Evolutionary conservation across 2,113 vertebrate species (phyloP).

Genomic region (Polyodon spathula): DNA sequence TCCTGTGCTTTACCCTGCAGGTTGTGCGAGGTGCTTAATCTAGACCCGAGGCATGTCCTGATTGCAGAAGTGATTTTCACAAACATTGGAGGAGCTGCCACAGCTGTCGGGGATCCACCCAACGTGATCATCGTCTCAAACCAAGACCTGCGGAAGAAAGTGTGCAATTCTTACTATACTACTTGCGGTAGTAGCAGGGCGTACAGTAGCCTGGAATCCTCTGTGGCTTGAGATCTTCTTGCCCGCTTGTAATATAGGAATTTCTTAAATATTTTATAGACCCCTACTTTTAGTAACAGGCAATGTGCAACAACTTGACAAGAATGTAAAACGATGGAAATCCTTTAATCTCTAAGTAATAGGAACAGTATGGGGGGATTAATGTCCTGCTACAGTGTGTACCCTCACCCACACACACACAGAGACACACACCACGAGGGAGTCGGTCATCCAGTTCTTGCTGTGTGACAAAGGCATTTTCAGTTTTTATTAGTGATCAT

Average conservation of each 20-base stretch:
- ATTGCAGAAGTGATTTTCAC: constrained; percentile 98
- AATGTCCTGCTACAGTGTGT: neutral
- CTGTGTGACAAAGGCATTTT: too few relatives aligned
- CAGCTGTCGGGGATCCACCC: constrained; percentile 94
- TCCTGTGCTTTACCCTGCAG: constrained; percentile 44
- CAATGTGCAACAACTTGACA: neutral
- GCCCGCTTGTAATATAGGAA: neutral
- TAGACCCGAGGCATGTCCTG: constrained; percentile 90
- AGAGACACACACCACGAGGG: too few relatives aligned
- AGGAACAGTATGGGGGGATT: neutral
- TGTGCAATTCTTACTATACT: constrained; percentile 42
- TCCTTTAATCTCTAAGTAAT: neutral
- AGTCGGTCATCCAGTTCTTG: too few relatives aligned
- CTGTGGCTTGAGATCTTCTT: too few relatives aligned
- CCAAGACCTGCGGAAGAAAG: constrained; percentile 72
- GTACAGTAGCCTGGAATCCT: neutral
- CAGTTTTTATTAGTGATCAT: too few relatives aligned
- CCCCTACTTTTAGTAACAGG: neutral
- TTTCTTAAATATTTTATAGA: neutral
- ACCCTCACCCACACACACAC: too few relatives aligned
- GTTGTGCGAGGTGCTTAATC: constrained; percentile 94
- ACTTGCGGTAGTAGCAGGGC: constrained; percentile 5
- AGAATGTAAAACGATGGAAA: neutral
- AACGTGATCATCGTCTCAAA: constrained; percentile 97
- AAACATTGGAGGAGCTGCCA: constrained; percentile 94